phyloP scores from a whole-genome alignment of 64 coral and sea anemone genomes.

The Trachythela sp. region DNA sequence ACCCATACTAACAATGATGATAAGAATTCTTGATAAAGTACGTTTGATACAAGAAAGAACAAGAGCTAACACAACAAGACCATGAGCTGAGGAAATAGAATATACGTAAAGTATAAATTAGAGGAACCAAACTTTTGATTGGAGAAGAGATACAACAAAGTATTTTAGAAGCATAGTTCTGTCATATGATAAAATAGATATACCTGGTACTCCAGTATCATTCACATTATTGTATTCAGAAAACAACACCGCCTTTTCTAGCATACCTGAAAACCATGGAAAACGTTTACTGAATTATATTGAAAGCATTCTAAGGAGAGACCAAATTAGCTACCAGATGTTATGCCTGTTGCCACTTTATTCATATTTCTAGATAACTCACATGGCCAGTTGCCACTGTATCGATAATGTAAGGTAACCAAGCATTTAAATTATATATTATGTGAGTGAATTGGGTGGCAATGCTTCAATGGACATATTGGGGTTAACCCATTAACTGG shows the following conservation, averaged over 20 bases:
- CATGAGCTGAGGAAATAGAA: constrained; percentile 43
- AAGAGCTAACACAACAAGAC: constrained; percentile 79
- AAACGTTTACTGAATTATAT: not conserved
- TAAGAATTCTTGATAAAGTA: constrained; percentile 79
- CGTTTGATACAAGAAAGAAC: constrained; percentile 78
- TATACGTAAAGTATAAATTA: not conserved
- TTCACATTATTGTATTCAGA: constrained; percentile 86
- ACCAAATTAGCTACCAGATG: not conserved
- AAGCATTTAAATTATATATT: too few species aligned
- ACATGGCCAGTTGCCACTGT: too few species aligned
- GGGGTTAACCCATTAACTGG: too few species aligned
- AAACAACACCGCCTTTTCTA: constrained; percentile 95
- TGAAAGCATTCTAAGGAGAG: not conserved
- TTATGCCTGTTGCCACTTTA: too few species aligned
- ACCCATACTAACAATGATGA: constrained; percentile 99
- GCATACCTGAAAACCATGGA: constrained; percentile 62
- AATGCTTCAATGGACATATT: too few species aligned
- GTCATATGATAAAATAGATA: not conserved
- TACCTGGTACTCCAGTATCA: constrained; percentile 72
- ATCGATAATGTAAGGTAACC: too few species aligned
- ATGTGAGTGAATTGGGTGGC: too few species aligned
- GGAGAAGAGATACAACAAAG: not conserved
- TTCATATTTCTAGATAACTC: too few species aligned
- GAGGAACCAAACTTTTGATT: too few species aligned
- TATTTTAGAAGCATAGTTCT: not conserved